These are phyloP conservation scores for Bombus soroeensis DNA, from an alignment of 1,140 invertebrate genomes.

Conservation along the genomic window DNA sequence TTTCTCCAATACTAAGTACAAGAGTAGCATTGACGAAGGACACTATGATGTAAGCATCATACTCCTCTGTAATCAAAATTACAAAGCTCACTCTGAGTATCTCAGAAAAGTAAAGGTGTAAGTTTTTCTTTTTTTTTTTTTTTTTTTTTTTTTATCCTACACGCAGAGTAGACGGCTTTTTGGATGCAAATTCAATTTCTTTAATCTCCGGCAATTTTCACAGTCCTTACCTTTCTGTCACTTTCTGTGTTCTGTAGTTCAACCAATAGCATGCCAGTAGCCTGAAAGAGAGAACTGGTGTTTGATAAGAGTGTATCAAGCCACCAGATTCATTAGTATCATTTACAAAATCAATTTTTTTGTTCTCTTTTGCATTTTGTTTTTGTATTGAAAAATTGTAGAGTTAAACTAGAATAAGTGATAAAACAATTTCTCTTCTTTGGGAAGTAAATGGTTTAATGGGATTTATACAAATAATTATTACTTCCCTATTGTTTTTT, in stretches of 20 bases:
- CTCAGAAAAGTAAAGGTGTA: constrained; percentile 9
- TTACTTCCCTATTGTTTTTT: neutral
- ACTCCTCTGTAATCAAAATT: constrained; percentile 94
- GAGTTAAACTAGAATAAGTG: constrained; percentile 22
- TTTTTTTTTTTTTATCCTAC: constrained; percentile 21
- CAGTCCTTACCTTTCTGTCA: constrained; percentile 78
- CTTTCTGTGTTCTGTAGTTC: constrained; percentile 75
- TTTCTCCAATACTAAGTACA: constrained; percentile 99
- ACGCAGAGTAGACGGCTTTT: constrained; percentile 44
- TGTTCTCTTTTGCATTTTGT: constrained; percentile 27
- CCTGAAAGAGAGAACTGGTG: constrained; percentile 88
- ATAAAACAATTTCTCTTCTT: neutral
- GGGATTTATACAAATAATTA: neutral
- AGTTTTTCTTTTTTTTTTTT: neutral
- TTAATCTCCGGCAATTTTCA: constrained; percentile 60
- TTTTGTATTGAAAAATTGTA: constrained; percentile 20
- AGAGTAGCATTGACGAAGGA: constrained; percentile 99
- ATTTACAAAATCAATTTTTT: constrained; percentile 68
- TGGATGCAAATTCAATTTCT: constrained; percentile 51
- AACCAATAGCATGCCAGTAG: constrained; percentile 77
- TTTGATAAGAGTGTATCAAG: constrained; percentile 86
- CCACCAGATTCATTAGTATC: constrained; percentile 82
- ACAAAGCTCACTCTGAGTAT: constrained; percentile 72
- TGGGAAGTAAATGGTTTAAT: neutral
- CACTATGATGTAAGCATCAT: constrained; percentile 99